Evolutionary conservation across 2,113 vertebrate species (phyloP).

Genomic region (Sardina pilchardus): DNA sequence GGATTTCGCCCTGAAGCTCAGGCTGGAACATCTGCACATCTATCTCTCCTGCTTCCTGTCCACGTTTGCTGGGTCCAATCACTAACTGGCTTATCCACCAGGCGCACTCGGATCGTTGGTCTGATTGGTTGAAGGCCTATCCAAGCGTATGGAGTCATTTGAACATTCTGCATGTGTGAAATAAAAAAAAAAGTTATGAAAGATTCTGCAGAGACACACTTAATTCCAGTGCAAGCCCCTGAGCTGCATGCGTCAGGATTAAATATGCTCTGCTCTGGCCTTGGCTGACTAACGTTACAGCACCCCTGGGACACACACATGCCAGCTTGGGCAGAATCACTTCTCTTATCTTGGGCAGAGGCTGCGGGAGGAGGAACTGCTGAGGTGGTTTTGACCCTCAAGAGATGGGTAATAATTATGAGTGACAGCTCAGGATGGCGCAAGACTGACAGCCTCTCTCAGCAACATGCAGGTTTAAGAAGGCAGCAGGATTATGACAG

Average conservation of each 20-base stretch:
- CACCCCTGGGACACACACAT: background rate
- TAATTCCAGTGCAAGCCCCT: background rate
- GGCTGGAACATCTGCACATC: no score
- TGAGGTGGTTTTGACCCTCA: background rate
- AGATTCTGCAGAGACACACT: background rate
- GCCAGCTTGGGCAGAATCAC: background rate
- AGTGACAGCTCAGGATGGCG: background rate
- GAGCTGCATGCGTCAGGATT: background rate
- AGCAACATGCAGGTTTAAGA: no score
- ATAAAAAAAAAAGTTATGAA: no score
- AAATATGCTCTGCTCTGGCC: background rate
- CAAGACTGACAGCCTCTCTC: background rate
- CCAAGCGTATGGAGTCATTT: no score
- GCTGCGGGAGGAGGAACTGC: background rate
- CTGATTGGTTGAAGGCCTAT: no score
- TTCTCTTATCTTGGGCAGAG: background rate
- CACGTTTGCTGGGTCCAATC: no score
- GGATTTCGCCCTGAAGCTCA: no score
- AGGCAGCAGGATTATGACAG: no score
- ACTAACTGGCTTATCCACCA: no score
- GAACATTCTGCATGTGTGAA: background rate
- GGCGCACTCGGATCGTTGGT: no score
- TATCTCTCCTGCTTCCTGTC: no score
- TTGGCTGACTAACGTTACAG: background rate
- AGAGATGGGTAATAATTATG: background rate